Evolutionary conservation across 1,140 invertebrate species (phyloP).

Genomic region (Stegodyphus dumicola): DNA sequence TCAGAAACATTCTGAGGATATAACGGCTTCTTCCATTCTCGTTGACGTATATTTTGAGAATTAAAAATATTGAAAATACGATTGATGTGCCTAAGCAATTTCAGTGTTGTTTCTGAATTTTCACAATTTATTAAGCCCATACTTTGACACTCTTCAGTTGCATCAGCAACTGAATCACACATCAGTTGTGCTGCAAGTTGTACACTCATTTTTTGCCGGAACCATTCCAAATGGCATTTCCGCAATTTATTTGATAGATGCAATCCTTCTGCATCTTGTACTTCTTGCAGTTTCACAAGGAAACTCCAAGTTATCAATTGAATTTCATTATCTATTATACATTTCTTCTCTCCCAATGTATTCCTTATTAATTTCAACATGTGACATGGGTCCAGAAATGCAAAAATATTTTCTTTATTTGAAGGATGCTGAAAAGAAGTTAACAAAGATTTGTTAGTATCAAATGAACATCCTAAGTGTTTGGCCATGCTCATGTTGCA

Average conservation of each 20-base stretch:
- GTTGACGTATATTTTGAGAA: not conserved
- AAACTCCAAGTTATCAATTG: not conserved
- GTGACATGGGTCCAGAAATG: conserved; percentile 62
- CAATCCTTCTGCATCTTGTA: conserved; percentile 27
- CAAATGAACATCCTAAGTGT: not conserved
- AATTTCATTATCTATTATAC: conserved; percentile 48
- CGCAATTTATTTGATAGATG: conserved; percentile 15
- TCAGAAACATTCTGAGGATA: conserved; percentile 61
- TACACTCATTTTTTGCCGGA: conserved; percentile 29
- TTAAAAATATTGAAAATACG: conserved; percentile 16
- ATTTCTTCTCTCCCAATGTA: conserved; percentile 60
- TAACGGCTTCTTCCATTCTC: not conserved
- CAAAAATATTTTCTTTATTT: conserved; percentile 24
- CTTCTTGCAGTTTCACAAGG: not conserved
- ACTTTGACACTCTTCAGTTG: not conserved
- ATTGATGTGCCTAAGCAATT: conserved; percentile 4
- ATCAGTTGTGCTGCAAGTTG: conserved; percentile 6
- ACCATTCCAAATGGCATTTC: not conserved
- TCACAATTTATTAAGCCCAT: not conserved
- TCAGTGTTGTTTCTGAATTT: conserved; percentile 1
- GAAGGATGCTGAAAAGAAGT: not conserved
- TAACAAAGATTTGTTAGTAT: not conserved
- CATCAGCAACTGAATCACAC: not conserved
- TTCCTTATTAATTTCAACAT: conserved; percentile 65
- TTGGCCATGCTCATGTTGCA: not conserved